A percentile compares a stretch with the other conserved stretches of the same genome.
These are phyloP conservation scores for Mesorhabditis sp. DNA, from an alignment of 2,888 invertebrate species.

Conservation along the genomic window DNA sequence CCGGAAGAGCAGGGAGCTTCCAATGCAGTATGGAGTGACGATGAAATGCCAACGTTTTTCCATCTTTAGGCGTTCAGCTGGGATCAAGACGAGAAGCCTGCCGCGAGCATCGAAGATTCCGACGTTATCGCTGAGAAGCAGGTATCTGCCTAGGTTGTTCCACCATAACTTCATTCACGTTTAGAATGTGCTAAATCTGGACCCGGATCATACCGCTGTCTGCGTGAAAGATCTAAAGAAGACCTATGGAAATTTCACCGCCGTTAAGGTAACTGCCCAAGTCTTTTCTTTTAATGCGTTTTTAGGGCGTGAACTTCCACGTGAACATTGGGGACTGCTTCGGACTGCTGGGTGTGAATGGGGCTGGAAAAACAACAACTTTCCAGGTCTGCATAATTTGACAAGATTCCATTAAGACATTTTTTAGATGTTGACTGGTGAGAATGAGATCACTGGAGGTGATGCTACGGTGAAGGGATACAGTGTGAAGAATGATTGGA, in stretches of 20 bases:
- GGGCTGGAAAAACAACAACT: conserved; percentile 52
- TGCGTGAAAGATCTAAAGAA: conserved; percentile 38
- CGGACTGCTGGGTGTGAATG: conserved; percentile 50
- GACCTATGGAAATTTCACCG: conserved; percentile 45
- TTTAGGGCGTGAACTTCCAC: conserved; percentile 43
- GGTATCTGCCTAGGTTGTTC: neutral
- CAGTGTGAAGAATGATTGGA: conserved; percentile 44
- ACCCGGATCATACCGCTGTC: conserved; percentile 19
- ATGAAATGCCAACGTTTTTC: neutral
- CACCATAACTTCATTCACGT: neutral
- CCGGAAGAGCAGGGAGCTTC: neutral
- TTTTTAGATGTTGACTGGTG: conserved; percentile 41
- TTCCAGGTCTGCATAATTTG: conserved; percentile 29
- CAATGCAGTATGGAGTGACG: neutral
- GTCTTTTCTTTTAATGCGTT: neutral
- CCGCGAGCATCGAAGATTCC: conserved; percentile 30
- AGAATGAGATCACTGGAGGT: conserved; percentile 42
- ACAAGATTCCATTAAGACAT: neutral
- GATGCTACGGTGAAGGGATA: conserved; percentile 44
- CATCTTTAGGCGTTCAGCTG: conserved; percentile 7
- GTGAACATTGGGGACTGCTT: conserved; percentile 44
- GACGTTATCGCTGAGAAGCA: conserved; percentile 45
- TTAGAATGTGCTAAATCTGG: conserved; percentile 8
- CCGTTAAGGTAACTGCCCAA: conserved; percentile 27
- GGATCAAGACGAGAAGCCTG: conserved; percentile 8